Conservation (phyloP, 1,140 invertebrate genomes). For the Monomorium pharaonis region DNA sequence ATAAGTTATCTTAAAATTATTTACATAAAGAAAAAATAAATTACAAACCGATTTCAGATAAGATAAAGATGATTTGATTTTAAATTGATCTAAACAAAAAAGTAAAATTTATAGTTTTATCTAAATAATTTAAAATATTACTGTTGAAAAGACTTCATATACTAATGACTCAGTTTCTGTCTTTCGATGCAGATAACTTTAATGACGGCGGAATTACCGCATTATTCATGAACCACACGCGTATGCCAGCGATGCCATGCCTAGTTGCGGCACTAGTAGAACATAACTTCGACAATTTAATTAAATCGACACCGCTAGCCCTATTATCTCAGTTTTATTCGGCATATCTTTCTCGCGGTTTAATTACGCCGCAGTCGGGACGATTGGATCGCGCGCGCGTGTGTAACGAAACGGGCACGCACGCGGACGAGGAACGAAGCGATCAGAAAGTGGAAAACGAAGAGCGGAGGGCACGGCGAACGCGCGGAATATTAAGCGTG, state of each 20-base stretch:
- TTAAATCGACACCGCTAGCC: conserved; percentile 3
- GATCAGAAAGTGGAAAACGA: conserved; percentile 24
- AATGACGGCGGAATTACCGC: not conserved
- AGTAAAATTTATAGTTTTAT: no score
- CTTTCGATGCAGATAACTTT: not conserved
- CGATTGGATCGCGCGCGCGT: not conserved
- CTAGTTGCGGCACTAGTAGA: not conserved
- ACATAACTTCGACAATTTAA: not conserved
- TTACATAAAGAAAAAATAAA: no score
- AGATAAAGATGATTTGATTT: no score
- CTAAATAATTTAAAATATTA: no score
- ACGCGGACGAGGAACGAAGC: not conserved
- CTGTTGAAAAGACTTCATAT: not conserved
- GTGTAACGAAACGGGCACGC: not conserved
- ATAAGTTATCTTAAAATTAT: no score
- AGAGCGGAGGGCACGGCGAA: conserved; percentile 45
- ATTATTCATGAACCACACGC: not conserved
- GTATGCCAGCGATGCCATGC: not conserved
- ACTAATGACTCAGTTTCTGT: not conserved
- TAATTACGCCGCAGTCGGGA: not conserved
- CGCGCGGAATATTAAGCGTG: conserved; percentile 54
- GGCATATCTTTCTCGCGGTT: not conserved
- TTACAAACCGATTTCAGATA: no score
- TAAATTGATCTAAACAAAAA: no score
- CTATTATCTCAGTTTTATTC: not conserved